These are phyloP conservation scores for Hirundichthys speculiger DNA, from an alignment of 2,113 vertebrate genomes.

Conservation along the genomic window DNA sequence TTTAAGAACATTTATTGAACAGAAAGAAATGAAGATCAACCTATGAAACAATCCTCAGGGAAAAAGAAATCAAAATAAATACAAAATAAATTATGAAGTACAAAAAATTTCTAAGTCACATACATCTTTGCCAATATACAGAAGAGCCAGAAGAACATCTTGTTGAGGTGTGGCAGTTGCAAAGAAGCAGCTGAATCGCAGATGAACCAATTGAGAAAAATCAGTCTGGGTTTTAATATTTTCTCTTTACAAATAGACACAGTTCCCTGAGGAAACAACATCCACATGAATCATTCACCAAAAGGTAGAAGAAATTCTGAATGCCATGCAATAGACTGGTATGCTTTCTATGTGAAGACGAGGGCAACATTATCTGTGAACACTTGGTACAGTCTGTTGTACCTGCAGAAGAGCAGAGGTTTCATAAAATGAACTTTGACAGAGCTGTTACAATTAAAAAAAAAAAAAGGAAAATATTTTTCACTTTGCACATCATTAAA, in stretches of 20 bases:
- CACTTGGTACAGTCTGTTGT: slow-evolving; percentile 42
- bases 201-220: slow-evolving; percentile 19
- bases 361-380: slow-evolving; percentile 28
- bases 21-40: slow-evolving; percentile 64
- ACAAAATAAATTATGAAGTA: slow-evolving; percentile 76
- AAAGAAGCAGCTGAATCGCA: slow-evolving; percentile 40
- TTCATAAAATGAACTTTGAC: slow-evolving; percentile 50
- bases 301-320: slow-evolving; percentile 56
- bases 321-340: slow-evolving; percentile 39
- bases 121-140: slow-evolving; percentile 65
- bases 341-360: slow-evolving; percentile 9
- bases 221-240: slow-evolving; percentile 50
- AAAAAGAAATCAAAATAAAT: slow-evolving; percentile 68
- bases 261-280: slow-evolving; percentile 78
- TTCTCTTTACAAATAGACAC: slow-evolving; percentile 50
- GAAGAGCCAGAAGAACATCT: slow-evolving; percentile 29
- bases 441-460: slow-evolving; percentile 13
- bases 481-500: slow-evolving; percentile 29
- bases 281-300: slow-evolving; percentile 54
- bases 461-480: slow-evolving; percentile 45
- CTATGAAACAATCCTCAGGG: slow-evolving; percentile 61
- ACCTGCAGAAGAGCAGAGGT: slow-evolving; percentile 50
- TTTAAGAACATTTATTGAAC: slow-evolving; percentile 77
- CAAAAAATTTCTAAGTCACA: slow-evolving; percentile 61
- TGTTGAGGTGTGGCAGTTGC: slow-evolving; percentile 29